These are phyloP conservation scores for Pelobates fuscus DNA, from an alignment of 2,113 vertebrate genomes.

Conservation along the genomic window DNA sequence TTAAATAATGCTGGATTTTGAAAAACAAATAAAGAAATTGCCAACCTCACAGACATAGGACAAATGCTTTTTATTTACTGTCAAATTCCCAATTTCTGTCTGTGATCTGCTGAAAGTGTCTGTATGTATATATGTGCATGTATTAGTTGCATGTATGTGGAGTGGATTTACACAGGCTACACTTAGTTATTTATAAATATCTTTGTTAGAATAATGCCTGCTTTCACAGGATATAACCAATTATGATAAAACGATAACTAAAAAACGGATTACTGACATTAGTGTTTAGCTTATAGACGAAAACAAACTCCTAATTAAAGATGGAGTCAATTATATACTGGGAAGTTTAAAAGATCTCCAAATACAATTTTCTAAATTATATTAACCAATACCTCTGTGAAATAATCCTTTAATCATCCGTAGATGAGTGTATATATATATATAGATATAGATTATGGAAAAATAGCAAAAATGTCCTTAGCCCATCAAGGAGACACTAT, in stretches of 20 bases:
- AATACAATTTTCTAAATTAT: not conserved
- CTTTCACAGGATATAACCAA: not conserved
- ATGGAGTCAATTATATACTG: no score
- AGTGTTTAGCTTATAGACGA: no score
- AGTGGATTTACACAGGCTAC: not conserved
- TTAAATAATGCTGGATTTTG: not conserved
- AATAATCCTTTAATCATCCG: no score
- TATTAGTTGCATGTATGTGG: no score
- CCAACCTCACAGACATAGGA: not conserved
- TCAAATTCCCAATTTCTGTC: conserved; percentile 5
- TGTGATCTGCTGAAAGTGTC: not conserved
- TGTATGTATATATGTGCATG: no score
- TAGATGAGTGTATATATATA: no score
- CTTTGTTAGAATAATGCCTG: not conserved
- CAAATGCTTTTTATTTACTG: not conserved
- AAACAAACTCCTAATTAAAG: no score
- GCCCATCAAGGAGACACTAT: no score
- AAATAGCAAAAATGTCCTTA: no score
- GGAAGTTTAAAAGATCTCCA: not conserved
- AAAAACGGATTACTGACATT: conserved; percentile 7
- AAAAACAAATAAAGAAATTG: conserved; percentile 13
- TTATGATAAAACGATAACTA: conserved; percentile 5
- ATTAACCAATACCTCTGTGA: no score
- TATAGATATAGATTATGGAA: no score
- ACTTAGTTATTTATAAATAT: conserved; percentile 5